Base-by-base conservation (phyloP, 2,797 vertebrate species). In the Spea hammondii region DNA sequence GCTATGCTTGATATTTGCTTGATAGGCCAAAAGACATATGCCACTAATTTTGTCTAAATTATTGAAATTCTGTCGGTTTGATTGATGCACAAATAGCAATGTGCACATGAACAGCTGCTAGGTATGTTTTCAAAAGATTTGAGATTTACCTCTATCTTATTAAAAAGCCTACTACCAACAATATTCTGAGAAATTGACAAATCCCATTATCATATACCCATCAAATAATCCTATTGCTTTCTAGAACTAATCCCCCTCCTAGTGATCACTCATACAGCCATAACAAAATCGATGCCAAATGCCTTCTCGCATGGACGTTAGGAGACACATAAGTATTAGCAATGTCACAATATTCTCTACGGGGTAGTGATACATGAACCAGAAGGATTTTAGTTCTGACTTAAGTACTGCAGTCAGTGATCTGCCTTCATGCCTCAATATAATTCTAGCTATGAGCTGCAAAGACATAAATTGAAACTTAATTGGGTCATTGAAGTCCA, bases 401-500 rank as follows among this genome's bases (percentile, higher is more conserved):
- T 70, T 70, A 62, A 51, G 13, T 70, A 60, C 47, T 62, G 49
- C 66, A n/a, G 66, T 45, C 5, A 67, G 4, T 14, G 12, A 45
- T n/a, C 65, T 70, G 12, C 48, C 44, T 71, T 78, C 45, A 47
- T 60, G 32, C 68, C 10, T 8, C 3, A 14, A 10, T n/a, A 4
- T 46, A 59, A 66, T 67, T 47, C 45, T 59, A 55, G 60, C 32
- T 62, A 60, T 68, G 45, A 46, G 14, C 53, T 73, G 46, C 70
- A 51, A 79, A 9, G 32, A 75, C 66, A 69, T 62, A 60, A 73
- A 73, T 62, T 74, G 49, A 44, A 53, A 75, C 32, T 54, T 79
- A 70, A 79, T 69, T 72, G 46, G 71, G 1, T 8, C 55, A 54
- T 79, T 74, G 71, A 8, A 60, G 12, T 45, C 70, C 64, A 67